Base-by-base conservation (phyloP, 1,140 invertebrate species). In the Brachionus calyciflorus region DNA sequence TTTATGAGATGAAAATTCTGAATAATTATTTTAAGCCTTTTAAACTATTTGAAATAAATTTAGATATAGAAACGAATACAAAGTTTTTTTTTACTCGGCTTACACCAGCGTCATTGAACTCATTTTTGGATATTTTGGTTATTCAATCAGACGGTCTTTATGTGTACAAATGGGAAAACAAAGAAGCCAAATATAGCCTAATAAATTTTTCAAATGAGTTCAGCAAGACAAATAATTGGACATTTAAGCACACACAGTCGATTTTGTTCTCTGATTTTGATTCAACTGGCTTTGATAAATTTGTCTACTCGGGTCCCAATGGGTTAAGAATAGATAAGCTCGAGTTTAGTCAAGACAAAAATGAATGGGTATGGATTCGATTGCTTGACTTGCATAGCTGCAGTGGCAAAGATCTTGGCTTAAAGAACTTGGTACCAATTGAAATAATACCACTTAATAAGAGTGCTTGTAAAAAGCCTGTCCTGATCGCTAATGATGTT, bases 261-360 rank as follows among this genome's bases (percentile, higher is more conserved):
- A 55, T 55, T 55, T 55, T 55, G 51, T 55, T 55, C 51, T 55
- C 51, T 55, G 51, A 55, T 14, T 55, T 55, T 55, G 51, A 55
- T 26, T 55, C 51, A 26, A 55, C 19, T 55, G 51, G 51, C 24
- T 55, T 55, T 26, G 26, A 55, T 55, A 55, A 55, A 55, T 55
- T 55, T 55, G 51, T 55, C 3, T 55, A 55, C 26, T 55, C 51
- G 10, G 51, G 51, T 55, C 51, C 51, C 3, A 55, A 55, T 30
- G 51, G 51, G 0, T 26, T 55, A 55, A 55, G 10, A 14, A 55
- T 55, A 17, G 51, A 55, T 12, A 55, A 55, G 26, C 51, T 55
- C 1, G 51, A 55, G 10, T 55, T 55, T 12, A 55, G 51, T 30
- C 21, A 55, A 1, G 3, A 55, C 9, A 26, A 30, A 12, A 55